Evolutionary conservation across 2,113 vertebrate species (phyloP), one percentile per base, ranked within the genome.

Genomic region (Clarias batrachus): DNA sequence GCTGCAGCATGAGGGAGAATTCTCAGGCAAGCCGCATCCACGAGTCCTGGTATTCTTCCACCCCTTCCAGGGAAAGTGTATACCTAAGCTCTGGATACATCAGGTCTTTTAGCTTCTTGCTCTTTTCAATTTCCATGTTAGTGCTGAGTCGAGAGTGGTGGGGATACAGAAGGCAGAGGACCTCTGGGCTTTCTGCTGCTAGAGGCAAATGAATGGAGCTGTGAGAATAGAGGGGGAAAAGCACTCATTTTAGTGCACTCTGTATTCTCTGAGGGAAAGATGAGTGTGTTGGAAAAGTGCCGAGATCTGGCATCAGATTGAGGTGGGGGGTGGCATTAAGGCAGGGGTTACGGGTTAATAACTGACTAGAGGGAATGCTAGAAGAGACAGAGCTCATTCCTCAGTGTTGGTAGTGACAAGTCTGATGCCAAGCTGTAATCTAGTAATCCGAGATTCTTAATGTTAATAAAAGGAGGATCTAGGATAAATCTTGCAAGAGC

Each of bases 401-500:
- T 65, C 83, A 56, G 25, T n/a, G 33, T 57, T 27, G 30, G 17
- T 23, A 37, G 37, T 33, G 68, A 65, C 63, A 52, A 74, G 54
- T 25, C 78, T 56, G 54, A 48, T 62, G 65, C 65, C 54, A 11
- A 54, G 77, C 56, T 13, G 33, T 33, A 71, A 25, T 85, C 71
- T n/a, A 30, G 4, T n/a, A 86, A 90, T 62, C 86, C 81, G 30
- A 81, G 33, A 70, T 21, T 57, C 70, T 92, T 89, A 88, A 89
- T 48, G 89, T 90, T 91, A 89, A 90, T 89, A 86, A 79, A 86
- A 83, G 54, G 17, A 85, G 59, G 59, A 88, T 85, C 71, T 89
- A 70, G 87, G 87, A 88, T 86, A 91, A 77, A 88, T 84, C 60
- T 65, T 79, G 57, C 54, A 74, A 68, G 60, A 84, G 17, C 56